Percentiles rank a stretch among this genome's conserved stretches.
phyloP scores from a whole-genome alignment of 1,140 invertebrate genomes.

The Drosophila azteca region DNA sequence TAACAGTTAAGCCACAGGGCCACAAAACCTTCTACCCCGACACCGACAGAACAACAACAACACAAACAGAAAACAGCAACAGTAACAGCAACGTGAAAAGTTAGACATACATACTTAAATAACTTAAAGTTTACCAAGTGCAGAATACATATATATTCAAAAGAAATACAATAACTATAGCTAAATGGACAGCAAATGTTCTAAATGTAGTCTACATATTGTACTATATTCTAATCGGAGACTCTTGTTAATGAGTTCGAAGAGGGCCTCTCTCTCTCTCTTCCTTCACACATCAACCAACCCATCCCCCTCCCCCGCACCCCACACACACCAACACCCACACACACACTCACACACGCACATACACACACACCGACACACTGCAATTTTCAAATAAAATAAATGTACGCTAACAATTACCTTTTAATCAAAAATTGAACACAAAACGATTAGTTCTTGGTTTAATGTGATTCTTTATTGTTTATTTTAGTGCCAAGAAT shows the following conservation, averaged over 20 bases:
- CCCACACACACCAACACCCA: conserved; percentile 4
- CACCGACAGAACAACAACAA: conserved; percentile 24
- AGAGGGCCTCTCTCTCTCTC: conserved; percentile 19
- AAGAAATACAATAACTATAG: conserved; percentile 19
- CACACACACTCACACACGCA: conserved; percentile 29
- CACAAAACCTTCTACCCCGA: background rate
- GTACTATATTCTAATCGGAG: conserved; percentile 52
- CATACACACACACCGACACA: conserved; percentile 10
- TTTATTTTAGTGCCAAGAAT: conserved; percentile 69
- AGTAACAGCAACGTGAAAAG: conserved; percentile 51
- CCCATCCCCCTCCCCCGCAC: no score
- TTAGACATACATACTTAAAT: conserved; percentile 66
- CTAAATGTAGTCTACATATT: conserved; percentile 64
- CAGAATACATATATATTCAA: conserved; percentile 40
- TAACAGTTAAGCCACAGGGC: conserved; percentile 28
- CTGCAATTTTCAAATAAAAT: conserved; percentile 58
- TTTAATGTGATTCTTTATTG: conserved; percentile 36
- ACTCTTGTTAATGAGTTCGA: conserved; percentile 43
- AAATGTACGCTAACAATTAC: conserved; percentile 49
- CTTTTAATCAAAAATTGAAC: conserved; percentile 50
- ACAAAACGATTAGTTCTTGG: conserved; percentile 38
- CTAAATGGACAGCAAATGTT: conserved; percentile 51
- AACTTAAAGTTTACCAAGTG: conserved; percentile 69
- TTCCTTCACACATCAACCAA: conserved; percentile 15
- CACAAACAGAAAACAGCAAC: conserved; percentile 30